Conservation (phyloP, 2,888 invertebrate genomes). For the Elmis aenea region DNA sequence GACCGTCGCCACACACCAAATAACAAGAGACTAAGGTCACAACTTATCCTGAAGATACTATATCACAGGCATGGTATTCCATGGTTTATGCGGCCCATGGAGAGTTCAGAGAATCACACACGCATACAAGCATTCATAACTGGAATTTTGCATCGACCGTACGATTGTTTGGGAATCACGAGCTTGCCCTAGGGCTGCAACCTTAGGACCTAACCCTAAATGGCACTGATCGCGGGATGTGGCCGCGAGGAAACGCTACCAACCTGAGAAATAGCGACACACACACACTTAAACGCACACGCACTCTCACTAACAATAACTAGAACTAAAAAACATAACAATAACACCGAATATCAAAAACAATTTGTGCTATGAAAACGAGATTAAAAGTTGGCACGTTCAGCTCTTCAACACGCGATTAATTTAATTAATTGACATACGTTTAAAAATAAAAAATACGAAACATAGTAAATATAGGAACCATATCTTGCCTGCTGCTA, state of each 20-base stretch:
- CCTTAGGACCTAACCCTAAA: constrained; percentile 43
- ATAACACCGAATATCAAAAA: constrained; percentile 24
- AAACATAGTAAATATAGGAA: constrained; percentile 27
- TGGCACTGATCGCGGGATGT: constrained; percentile 40
- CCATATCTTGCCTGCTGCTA: constrained; percentile 38
- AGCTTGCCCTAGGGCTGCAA: constrained; percentile 38
- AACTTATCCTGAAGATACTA: constrained; percentile 66
- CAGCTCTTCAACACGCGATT: constrained; percentile 28
- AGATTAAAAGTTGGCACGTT: constrained; percentile 31
- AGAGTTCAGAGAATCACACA: constrained; percentile 23
- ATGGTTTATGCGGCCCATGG: constrained; percentile 26
- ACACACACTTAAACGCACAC: constrained; percentile 18
- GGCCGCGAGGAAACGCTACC: constrained; percentile 41
- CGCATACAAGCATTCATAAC: constrained; percentile 27
- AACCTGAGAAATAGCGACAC: constrained; percentile 39
- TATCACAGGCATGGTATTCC: constrained; percentile 62
- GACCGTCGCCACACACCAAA: constrained; percentile 39
- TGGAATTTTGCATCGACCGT: constrained; percentile 33
- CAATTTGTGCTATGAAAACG: constrained; percentile 27
- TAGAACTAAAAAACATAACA: constrained; percentile 17
- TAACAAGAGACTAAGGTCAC: constrained; percentile 61
- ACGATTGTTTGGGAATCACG: constrained; percentile 34
- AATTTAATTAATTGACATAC: constrained; percentile 35
- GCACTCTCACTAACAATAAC: constrained; percentile 11
- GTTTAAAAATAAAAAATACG: constrained; percentile 28